Conservation (phyloP, 2,888 invertebrate species). For the Eurois occulta region DNA sequence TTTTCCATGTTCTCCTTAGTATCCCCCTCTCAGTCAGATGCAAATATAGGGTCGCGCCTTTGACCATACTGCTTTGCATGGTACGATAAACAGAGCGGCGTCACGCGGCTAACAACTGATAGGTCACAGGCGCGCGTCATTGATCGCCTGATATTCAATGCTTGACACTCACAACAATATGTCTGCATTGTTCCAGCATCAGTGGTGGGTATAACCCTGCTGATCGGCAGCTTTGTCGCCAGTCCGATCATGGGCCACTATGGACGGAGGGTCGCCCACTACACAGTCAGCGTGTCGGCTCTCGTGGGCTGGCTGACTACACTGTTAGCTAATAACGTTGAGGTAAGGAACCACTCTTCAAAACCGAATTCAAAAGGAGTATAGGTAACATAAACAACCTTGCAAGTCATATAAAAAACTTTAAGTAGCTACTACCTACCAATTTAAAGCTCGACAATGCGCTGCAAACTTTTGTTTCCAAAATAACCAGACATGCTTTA, state of each 20-base stretch:
- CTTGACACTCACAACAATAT: background rate
- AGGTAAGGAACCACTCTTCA: slow-evolving; percentile 60
- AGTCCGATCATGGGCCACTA: slow-evolving; percentile 86
- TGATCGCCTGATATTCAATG: background rate
- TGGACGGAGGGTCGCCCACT: slow-evolving; percentile 88
- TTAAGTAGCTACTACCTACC: background rate
- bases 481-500: too few relatives aligned
- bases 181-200: slow-evolving; percentile 72
- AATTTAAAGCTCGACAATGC: background rate
- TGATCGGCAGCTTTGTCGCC: slow-evolving; percentile 77
- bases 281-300: slow-evolving; percentile 84
- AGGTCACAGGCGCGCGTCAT: too few relatives aligned
- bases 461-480: too few relatives aligned
- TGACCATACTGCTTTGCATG: too few relatives aligned
- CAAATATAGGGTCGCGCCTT: too few relatives aligned
- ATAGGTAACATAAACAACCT: background rate
- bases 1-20: too few relatives aligned
- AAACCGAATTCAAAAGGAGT: background rate
- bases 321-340: slow-evolving; percentile 80
- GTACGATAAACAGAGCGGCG: too few relatives aligned
- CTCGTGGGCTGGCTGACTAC: slow-evolving; percentile 89
- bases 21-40: background rate
- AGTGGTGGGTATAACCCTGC: slow-evolving; percentile 74
- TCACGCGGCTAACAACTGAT: too few relatives aligned
- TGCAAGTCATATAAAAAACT: background rate